Conservation (phyloP, 2,888 invertebrate genomes). For the Cryptocheilus praepositus region DNA sequence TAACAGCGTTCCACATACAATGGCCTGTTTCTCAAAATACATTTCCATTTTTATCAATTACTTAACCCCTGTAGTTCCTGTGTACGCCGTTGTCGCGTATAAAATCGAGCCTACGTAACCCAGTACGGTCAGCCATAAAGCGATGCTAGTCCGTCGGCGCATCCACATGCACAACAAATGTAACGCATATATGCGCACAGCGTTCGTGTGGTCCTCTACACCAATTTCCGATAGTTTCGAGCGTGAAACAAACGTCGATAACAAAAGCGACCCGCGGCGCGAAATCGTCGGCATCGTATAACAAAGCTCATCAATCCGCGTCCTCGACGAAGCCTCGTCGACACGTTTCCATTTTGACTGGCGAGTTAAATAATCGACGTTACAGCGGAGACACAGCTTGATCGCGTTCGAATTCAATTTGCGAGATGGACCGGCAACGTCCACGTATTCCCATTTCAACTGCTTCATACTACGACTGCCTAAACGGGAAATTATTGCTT, state of each 20-base stretch:
- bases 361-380: conserved; percentile 21
- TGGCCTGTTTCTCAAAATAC: too few relatives aligned
- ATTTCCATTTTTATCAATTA: neutral
- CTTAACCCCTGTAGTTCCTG: neutral
- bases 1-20: too few relatives aligned
- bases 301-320: conserved; percentile 16
- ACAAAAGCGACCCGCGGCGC: conserved; percentile 12
- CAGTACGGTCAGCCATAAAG: too few relatives aligned
- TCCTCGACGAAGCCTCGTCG: conserved; percentile 1
- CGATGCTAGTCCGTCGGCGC: too few relatives aligned
- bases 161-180: too few relatives aligned
- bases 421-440: too few relatives aligned
- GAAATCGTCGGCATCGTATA: conserved; percentile 18
- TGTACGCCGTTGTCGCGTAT: neutral
- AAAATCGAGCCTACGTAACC: too few relatives aligned
- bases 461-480: too few relatives aligned
- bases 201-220: neutral
- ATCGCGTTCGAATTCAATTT: too few relatives aligned
- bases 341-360: conserved; percentile 7
- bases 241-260: conserved; percentile 15
- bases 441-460: too few relatives aligned
- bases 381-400: neutral
- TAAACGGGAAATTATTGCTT: too few relatives aligned
- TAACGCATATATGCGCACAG: too few relatives aligned
- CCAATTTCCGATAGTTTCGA: conserved; percentile 23